phyloP scores from a whole-genome alignment of 2,113 vertebrate species.

The Neodon shergylaensis region DNA sequence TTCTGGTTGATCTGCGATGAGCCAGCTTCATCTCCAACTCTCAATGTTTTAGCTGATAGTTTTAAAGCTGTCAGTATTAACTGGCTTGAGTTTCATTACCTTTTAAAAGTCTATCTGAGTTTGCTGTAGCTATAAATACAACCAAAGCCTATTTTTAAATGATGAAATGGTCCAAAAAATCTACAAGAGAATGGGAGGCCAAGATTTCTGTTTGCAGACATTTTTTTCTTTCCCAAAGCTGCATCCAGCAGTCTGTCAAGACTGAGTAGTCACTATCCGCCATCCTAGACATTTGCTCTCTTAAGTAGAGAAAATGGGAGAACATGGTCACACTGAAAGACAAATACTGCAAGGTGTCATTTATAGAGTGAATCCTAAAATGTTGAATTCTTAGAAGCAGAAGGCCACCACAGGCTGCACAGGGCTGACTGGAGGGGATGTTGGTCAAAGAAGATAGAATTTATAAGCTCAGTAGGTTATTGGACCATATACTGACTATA shows the following conservation, averaged over 20 bases:
- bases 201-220: background rate
- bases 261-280: background rate
- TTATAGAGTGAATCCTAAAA: background rate
- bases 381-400: background rate
- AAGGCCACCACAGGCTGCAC: background rate
- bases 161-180: background rate
- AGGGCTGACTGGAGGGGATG: background rate
- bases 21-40: background rate
- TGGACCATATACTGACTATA: background rate
- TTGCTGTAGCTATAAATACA: background rate
- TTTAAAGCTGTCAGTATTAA: background rate
- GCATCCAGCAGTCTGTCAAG: background rate
- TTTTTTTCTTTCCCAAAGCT: background rate
- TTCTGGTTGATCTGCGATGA: background rate
- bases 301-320: slow-evolving; percentile 14
- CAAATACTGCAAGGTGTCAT: background rate
- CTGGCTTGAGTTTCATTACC: background rate
- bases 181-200: background rate
- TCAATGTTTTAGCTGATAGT: slow-evolving; percentile 13
- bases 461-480: background rate
- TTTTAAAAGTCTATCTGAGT: slow-evolving; percentile 19
- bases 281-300: background rate
- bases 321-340: background rate
- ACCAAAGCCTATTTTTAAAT: slow-evolving; percentile 1
- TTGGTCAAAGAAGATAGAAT: background rate